Evolutionary conservation across 2,888 invertebrate species (phyloP), one percentile per base, ranked within the genome.

Genomic region (Epirrita christyi): DNA sequence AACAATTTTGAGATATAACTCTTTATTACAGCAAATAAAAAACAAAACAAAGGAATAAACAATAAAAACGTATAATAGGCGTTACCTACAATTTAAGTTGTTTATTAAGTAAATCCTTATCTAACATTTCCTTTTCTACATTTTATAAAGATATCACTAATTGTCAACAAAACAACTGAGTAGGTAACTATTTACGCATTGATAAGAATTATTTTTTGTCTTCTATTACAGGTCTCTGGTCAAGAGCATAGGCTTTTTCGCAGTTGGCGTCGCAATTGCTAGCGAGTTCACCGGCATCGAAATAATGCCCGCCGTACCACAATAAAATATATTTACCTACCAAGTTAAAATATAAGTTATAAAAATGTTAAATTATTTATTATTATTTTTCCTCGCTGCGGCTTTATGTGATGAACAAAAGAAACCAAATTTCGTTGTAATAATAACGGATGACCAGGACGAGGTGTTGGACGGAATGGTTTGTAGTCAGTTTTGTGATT

Each of bases 391-490:
- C 29, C 60, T 83, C 55, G 71, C 76, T 37, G 63, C 64, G 51
- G 68, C 66, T 55, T 64, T 74, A 45, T 77, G 82, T 64, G 75
- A 73, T 46, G 70, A 71, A 37, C 63, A 60, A 28, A 75, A 21
- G 21, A 21, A 74, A 72, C 95, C 96, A 28, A 98, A 97, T 86
- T 94, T 98, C 75, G 92, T 98, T 43, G 76, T 97, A 37, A 92
- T 98, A 67, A 74, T 98, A 49, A 96, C 96, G 0, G 98, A 98
- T 80, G 98, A 98, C 86, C 97, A 97, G 83, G 98, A 98, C 91
- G 87, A 94, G 2, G 86, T 93, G n/a, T 85, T 98, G 46, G 94
- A 95, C 78, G 96, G 97, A 48, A 93, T 97, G 94, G 96, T 96
- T 93, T 93, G 93, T 54, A 38, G 36, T 42, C 11, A 21, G 28